A percentile compares a stretch with the other conserved stretches of the same genome.
These are phyloP conservation scores for Cherax destructor DNA, from an alignment of 1,140 invertebrate species.

Conservation along the genomic window DNA sequence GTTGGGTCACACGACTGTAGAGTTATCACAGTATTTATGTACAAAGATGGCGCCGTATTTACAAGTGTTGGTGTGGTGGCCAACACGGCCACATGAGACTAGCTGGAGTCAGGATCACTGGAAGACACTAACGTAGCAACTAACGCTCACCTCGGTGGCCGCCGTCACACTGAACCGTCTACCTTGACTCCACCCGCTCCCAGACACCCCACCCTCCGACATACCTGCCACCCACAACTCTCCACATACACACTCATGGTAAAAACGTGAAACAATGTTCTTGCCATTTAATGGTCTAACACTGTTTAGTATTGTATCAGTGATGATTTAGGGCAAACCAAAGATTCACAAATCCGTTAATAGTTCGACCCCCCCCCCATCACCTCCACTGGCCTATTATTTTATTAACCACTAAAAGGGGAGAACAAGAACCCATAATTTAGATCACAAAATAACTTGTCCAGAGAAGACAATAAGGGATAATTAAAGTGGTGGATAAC, in stretches of 20 bases:
- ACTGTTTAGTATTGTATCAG: not conserved
- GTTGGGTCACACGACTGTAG: not conserved
- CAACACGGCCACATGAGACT: not conserved
- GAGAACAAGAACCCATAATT: not conserved
- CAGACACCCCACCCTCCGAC: not conserved
- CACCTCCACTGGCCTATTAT: too few relatives aligned
- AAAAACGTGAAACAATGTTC: not conserved
- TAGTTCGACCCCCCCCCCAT: not conserved
- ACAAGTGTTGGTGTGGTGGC: not conserved
- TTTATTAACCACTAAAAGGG: not conserved
- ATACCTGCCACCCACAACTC: not conserved
- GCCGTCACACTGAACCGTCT: slow-evolving; percentile 24
- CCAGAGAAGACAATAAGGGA: too few relatives aligned
- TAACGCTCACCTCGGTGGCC: not conserved
- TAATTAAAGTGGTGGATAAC: too few relatives aligned
- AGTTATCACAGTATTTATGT: slow-evolving; percentile 14
- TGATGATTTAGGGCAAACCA: not conserved
- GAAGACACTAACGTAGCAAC: too few relatives aligned
- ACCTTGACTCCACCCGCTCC: not conserved
- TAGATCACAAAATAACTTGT: not conserved
- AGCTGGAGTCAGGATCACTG: not conserved
- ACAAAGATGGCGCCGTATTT: not conserved
- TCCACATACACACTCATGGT: not conserved
- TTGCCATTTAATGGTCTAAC: not conserved
- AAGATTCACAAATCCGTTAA: not conserved